A percentile compares a stretch with the other conserved stretches of the same genome.
phyloP scores from a whole-genome alignment of 2,888 invertebrate genomes.

The Mimachlamys varia region DNA sequence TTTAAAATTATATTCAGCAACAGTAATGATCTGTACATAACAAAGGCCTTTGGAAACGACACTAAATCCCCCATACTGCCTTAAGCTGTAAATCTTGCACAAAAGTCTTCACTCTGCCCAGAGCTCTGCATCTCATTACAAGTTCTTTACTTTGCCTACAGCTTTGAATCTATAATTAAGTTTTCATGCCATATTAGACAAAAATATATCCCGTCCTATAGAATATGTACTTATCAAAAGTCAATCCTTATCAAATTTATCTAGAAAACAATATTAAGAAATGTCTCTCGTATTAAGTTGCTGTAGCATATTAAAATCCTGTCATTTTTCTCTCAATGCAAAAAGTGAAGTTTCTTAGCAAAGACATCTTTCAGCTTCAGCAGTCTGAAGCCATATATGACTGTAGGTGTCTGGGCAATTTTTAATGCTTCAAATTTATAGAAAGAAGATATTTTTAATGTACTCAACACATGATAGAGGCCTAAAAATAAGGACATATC shows the following conservation, averaged over 20 bases:
- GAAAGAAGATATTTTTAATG: constrained; percentile 13
- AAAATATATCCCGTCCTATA: too few species aligned
- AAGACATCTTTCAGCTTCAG: not conserved
- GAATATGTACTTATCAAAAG: too few species aligned
- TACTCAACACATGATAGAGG: not conserved
- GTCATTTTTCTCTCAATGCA: not conserved
- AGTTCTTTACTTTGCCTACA: too few species aligned
- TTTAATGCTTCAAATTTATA: constrained; percentile 18
- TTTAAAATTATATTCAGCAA: too few species aligned
- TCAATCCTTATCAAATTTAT: not conserved
- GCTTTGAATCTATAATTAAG: too few species aligned
- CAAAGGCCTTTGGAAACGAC: too few species aligned
- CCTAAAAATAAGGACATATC: not conserved
- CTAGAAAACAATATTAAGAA: not conserved
- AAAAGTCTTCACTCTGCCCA: too few species aligned
- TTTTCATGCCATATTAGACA: too few species aligned
- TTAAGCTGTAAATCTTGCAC: too few species aligned
- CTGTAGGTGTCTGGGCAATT: not conserved
- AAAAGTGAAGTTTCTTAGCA: not conserved
- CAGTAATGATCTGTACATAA: too few species aligned
- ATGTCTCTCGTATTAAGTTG: not conserved
- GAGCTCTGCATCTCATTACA: too few species aligned
- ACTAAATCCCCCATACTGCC: too few species aligned
- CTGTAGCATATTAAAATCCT: not conserved
- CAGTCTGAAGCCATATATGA: not conserved